These are phyloP conservation scores for Phalacrocorax carbo DNA, from an alignment of 2,113 vertebrate genomes.

Conservation along the genomic window DNA sequence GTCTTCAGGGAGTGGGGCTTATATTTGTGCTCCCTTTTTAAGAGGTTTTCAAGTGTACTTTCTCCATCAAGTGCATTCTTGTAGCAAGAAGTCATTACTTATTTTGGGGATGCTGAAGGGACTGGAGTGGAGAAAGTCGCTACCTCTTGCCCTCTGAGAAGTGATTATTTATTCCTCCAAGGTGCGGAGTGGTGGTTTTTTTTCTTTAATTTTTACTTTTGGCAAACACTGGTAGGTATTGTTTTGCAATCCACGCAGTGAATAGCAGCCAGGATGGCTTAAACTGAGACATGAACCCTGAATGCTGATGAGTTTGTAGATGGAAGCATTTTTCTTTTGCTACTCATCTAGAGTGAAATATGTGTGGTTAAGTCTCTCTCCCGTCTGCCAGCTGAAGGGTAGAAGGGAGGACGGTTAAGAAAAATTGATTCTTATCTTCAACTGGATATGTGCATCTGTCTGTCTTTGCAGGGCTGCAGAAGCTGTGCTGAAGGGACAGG, in stretches of 20 bases:
- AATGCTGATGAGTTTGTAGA: background rate
- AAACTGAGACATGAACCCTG: background rate
- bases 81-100: background rate
- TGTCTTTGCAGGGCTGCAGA: slow-evolving; percentile 90
- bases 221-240: background rate
- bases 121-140: background rate
- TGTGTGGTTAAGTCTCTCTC: background rate
- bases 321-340: background rate
- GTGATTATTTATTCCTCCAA: background rate
- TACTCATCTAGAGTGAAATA: background rate
- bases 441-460: background rate
- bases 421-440: background rate
- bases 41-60: background rate
- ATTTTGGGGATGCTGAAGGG: background rate
- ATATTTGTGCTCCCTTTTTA: background rate
- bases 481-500: slow-evolving; percentile 94
- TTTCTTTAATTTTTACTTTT: background rate
- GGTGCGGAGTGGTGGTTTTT: background rate
- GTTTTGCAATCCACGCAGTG: background rate
- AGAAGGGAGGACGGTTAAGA: background rate
- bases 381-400: background rate
- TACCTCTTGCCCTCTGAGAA: background rate
- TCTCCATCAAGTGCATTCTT: background rate
- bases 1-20: background rate
- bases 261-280: background rate